phyloP scores from a whole-genome alignment of 2,797 vertebrate species.

The Leptatherina wallacei region DNA sequence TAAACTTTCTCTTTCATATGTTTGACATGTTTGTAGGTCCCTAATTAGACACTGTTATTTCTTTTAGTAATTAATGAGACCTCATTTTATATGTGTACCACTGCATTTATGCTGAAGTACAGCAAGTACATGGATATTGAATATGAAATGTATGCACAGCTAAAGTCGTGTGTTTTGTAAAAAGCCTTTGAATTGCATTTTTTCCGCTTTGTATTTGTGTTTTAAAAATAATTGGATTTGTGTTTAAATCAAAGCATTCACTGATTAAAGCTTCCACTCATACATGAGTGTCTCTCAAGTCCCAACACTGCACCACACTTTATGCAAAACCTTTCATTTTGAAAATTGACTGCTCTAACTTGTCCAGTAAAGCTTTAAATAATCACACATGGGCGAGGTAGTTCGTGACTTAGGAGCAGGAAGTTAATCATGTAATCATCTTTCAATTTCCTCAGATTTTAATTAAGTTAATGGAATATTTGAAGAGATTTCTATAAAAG shows the following conservation, averaged over 20 bases:
- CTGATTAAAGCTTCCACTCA: slow-evolving; percentile 4
- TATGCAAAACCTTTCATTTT: slow-evolving; percentile 36
- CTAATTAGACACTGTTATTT: not conserved
- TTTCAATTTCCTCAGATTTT: slow-evolving; percentile 62
- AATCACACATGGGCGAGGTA: slow-evolving; percentile 31
- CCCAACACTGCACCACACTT: slow-evolving; percentile 19
- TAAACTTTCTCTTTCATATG: not conserved
- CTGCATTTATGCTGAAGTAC: not conserved
- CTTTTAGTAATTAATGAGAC: not conserved
- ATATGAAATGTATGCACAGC: not conserved
- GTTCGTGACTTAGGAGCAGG: slow-evolving; percentile 35
- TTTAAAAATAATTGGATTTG: not conserved
- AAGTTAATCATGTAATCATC: slow-evolving; percentile 70
- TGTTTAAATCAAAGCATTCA: not conserved
- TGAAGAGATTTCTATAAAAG: slow-evolving; percentile 54
- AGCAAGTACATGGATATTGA: not conserved
- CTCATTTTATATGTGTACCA: not conserved
- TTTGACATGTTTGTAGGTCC: not conserved
- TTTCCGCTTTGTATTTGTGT: not conserved
- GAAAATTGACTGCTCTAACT: slow-evolving; percentile 30
- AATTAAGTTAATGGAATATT: slow-evolving; percentile 69
- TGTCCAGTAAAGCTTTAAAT: slow-evolving; percentile 53
- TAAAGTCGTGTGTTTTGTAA: not conserved
- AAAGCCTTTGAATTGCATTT: not conserved
- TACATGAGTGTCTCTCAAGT: slow-evolving; percentile 6